These are phyloP conservation scores for Nomada ferruginata DNA, from an alignment of 2,888 invertebrate genomes.

Conservation along the genomic window DNA sequence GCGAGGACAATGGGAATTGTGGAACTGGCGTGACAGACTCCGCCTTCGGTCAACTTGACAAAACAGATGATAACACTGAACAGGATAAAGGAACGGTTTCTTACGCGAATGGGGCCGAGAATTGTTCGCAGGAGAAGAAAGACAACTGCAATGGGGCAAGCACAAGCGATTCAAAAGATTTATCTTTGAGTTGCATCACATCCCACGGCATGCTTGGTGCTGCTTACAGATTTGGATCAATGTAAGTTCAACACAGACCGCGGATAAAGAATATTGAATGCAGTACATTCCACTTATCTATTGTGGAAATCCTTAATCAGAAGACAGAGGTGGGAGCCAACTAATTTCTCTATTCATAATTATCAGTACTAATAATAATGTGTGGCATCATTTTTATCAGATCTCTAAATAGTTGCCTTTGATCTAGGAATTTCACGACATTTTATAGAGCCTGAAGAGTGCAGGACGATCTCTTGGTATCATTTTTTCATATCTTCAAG, in stretches of 20 bases:
- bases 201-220: constrained; percentile 69
- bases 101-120: constrained; percentile 18
- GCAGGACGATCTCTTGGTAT: constrained; percentile 22
- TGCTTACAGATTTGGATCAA: constrained; percentile 80
- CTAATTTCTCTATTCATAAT: constrained; percentile 47
- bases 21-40: not conserved
- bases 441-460: constrained; percentile 26
- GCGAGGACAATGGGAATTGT: constrained; percentile 28
- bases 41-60: constrained; percentile 9
- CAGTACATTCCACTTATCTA: constrained; percentile 26
- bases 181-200: constrained; percentile 80
- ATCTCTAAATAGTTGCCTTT: constrained; percentile 44
- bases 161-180: constrained; percentile 63
- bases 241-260: constrained; percentile 79
- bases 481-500: constrained; percentile 29
- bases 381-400: constrained; percentile 12
- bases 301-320: constrained; percentile 51
- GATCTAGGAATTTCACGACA: constrained; percentile 48
- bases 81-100: not conserved
- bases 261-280: constrained; percentile 49
- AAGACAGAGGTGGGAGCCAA: constrained; percentile 58
- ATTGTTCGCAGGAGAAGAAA: constrained; percentile 22
- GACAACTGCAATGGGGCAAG: constrained; percentile 47
- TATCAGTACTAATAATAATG: constrained; percentile 29
- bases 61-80: constrained; percentile 6